These are phyloP conservation scores for Protonemura montana DNA, from an alignment of 2,888 invertebrate species.

Conservation along the genomic window DNA sequence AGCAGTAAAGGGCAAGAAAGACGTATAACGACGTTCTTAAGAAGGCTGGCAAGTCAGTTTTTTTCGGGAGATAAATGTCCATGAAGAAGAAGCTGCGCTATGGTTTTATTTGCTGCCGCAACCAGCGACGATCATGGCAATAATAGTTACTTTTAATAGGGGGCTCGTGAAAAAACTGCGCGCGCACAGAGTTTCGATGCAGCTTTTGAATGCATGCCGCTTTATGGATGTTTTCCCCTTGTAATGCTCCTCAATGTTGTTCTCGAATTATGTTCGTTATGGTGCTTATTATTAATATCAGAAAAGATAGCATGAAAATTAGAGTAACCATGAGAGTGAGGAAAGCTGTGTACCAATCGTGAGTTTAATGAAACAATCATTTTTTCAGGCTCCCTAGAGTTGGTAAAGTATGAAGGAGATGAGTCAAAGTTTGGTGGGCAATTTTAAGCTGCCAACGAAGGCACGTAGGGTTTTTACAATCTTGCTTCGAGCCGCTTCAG, in stretches of 20 bases:
- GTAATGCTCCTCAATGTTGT: neutral
- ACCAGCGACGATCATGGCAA: neutral
- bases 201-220: neutral
- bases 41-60: neutral
- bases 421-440: neutral
- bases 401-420: neutral
- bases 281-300: neutral
- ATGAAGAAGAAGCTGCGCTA: neutral
- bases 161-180: neutral
- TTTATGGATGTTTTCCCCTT: neutral
- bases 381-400: neutral
- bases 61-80: conserved; percentile 4
- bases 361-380: neutral
- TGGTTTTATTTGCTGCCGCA: neutral
- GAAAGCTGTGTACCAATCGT: neutral
- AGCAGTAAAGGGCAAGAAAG: conserved; percentile 3
- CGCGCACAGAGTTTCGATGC: neutral
- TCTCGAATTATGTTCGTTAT: neutral
- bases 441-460: neutral
- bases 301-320: too few species aligned
- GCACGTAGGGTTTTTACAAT: conserved; percentile 45
- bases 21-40: neutral
- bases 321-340: neutral
- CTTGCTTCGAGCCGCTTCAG: conserved; percentile 9
- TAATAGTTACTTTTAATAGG: neutral